Evolutionary conservation across 2,113 vertebrate genomes (phyloP).

Genomic region (Cromileptes altivelis): DNA sequence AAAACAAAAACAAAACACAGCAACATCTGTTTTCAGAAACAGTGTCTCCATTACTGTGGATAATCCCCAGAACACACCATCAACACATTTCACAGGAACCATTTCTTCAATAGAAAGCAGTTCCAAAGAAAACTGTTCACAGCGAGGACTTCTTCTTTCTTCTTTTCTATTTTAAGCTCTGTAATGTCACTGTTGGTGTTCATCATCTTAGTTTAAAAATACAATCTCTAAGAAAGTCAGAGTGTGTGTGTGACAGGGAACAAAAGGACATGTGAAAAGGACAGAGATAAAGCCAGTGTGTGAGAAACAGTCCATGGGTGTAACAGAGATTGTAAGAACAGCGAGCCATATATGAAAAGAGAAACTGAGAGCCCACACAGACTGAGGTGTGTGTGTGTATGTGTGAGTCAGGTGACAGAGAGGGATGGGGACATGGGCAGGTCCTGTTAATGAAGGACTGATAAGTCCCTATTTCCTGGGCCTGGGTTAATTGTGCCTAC

Average conservation of each 20-base stretch:
- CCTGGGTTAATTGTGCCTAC: conserved; percentile 84
- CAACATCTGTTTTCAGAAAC: conserved; percentile 22
- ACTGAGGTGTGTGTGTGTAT: conserved; percentile 17
- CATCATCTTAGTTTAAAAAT: conserved; percentile 4
- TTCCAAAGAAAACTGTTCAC: conserved; percentile 16
- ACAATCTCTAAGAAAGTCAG: conserved; percentile 22
- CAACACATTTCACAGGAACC: background rate
- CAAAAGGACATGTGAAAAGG: conserved; percentile 31
- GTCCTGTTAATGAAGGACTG: conserved; percentile 83
- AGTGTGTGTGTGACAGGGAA: conserved; percentile 31
- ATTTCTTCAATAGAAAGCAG: background rate
- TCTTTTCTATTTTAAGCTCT: background rate
- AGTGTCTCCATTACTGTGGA: conserved; percentile 4
- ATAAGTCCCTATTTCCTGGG: conserved; percentile 82
- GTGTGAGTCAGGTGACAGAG: conserved; percentile 75
- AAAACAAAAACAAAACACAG: background rate
- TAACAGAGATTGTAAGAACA: conserved; percentile 10
- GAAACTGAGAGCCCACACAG: conserved; percentile 41
- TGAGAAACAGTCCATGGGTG: background rate
- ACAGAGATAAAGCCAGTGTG: conserved; percentile 23
- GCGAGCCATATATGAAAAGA: conserved; percentile 22
- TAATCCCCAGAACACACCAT: background rate
- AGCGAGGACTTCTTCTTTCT: background rate
- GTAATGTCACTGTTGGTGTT: conserved; percentile 3
- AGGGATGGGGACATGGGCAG: conserved; percentile 79